phyloP scores from a whole-genome alignment of 1,140 invertebrate genomes.

The silkworm (Bombyx mori) region ASM3026992v2 NC_085119.1:2528001-2528500 shows the following conservation, averaged over 20 bases:
- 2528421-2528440: constrained; percentile 30
- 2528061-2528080: constrained; percentile 51
- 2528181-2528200: constrained; percentile 15
- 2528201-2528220: constrained; percentile 19
- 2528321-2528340: constrained; percentile 33
- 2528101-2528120: constrained; percentile 59
- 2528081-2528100: constrained; percentile 51
- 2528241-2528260: constrained; percentile 19
- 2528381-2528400: constrained; percentile 30
- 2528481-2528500: constrained; percentile 9
- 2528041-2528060: constrained; percentile 36
- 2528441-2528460: constrained; percentile 11
- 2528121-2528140: constrained; percentile 48
- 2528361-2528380: constrained; percentile 7
- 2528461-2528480: constrained; percentile 6
- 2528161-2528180: constrained; percentile 14
- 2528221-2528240: constrained; percentile 19
- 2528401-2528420: constrained; percentile 35
- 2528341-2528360: constrained; percentile 26
- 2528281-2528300: constrained; percentile 41
- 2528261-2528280: constrained; percentile 28
- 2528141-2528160: constrained; percentile 29
- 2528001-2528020: constrained; percentile 57
- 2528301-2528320: constrained; percentile 33
- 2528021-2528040: constrained; percentile 55